Evolutionary conservation across 2,888 invertebrate species (phyloP).

Genomic region (Macrophya annulata): DNA sequence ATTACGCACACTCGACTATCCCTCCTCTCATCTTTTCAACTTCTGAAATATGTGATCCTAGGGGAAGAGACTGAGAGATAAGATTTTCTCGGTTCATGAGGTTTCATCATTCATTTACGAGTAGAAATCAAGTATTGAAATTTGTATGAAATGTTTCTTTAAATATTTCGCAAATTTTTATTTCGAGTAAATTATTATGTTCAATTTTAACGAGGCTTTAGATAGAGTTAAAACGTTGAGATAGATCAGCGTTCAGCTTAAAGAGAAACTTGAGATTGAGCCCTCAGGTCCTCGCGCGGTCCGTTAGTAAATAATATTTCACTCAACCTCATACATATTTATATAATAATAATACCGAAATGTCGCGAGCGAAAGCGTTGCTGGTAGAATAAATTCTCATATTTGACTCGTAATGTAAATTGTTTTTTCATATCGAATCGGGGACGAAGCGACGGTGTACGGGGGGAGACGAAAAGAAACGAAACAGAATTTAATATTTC

Average conservation of each 20-base stretch:
- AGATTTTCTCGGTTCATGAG: background rate
- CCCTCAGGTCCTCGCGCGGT: background rate
- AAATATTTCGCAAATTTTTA: too few relatives aligned
- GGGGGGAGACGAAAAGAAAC: slow-evolving; percentile 4
- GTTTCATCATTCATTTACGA: background rate
- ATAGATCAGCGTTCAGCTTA: slow-evolving; percentile 15
- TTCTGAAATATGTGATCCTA: background rate
- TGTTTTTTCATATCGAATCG: slow-evolving; percentile 54
- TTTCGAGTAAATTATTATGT: background rate
- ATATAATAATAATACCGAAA: slow-evolving; percentile 28
- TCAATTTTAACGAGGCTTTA: background rate
- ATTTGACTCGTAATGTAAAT: slow-evolving; percentile 56
- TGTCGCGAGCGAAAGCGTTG: slow-evolving; percentile 34
- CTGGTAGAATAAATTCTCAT: slow-evolving; percentile 53
- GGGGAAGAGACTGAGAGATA: background rate
- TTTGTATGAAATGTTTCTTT: too few relatives aligned
- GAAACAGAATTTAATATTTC: slow-evolving; percentile 54
- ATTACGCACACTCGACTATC: slow-evolving; percentile 29
- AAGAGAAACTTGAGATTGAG: background rate
- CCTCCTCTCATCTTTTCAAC: background rate
- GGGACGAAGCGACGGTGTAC: background rate
- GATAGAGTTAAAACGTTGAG: background rate
- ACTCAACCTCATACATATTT: slow-evolving; percentile 53
- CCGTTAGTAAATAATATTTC: slow-evolving; percentile 48
- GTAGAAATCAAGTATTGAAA: background rate